These are phyloP conservation scores for Miniopterus natalensis DNA, from an alignment of 2,113 vertebrate genomes.

Conservation along the genomic window DNA sequence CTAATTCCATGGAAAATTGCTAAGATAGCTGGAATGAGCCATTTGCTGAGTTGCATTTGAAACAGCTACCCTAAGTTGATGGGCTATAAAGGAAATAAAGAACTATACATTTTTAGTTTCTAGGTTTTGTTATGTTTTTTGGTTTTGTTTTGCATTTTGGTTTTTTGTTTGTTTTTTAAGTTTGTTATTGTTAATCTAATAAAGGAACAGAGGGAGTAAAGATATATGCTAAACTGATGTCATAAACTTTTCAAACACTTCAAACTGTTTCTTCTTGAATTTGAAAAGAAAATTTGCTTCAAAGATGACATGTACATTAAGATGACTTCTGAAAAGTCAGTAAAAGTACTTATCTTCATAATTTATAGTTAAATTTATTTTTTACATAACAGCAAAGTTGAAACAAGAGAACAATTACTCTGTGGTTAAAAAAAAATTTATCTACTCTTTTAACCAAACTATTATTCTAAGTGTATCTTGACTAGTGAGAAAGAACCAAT, in stretches of 20 bases:
- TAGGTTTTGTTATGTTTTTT: neutral
- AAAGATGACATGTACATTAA: neutral
- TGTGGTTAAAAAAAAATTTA: neutral
- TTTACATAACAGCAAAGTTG: constrained; percentile 46
- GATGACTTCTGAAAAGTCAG: constrained; percentile 13
- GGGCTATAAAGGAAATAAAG: neutral
- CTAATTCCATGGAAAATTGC: neutral
- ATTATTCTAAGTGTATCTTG: constrained; percentile 41
- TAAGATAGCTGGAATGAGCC: neutral
- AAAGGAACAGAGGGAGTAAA: neutral
- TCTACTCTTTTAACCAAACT: neutral
- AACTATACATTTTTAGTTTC: neutral
- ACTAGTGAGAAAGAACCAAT: neutral
- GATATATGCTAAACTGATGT: neutral
- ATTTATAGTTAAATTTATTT: constrained; percentile 1
- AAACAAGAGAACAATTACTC: constrained; percentile 12
- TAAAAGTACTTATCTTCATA: neutral
- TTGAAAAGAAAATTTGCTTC: constrained; percentile 51
- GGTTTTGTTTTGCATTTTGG: neutral
- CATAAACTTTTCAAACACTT: neutral
- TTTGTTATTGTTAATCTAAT: neutral
- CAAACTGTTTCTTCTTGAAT: neutral
- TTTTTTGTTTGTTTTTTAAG: neutral
- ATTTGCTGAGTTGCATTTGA: constrained; percentile 18
- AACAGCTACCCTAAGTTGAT: neutral